Percentiles rank a stretch among this genome's conserved stretches.
Evolutionary conservation across 2,888 invertebrate genomes (phyloP).

Genomic region (Cosmopolites sordidus): DNA sequence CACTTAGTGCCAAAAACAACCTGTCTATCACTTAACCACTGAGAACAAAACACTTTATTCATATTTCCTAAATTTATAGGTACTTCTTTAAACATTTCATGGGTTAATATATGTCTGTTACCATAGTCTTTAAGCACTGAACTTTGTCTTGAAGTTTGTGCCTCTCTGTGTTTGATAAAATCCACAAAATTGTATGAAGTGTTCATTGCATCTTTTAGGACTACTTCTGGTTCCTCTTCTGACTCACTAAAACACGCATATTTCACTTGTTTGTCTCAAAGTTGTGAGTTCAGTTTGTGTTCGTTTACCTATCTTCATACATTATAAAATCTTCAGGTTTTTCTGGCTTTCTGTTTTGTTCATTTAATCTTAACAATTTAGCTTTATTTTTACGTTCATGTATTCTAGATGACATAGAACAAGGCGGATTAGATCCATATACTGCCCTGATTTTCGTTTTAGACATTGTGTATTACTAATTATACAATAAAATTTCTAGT

Average conservation of each 20-base stretch:
- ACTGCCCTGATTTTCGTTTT: conserved; percentile 66
- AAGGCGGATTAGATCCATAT: conserved; percentile 74
- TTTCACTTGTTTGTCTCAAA: neutral
- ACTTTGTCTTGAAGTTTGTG: conserved; percentile 64
- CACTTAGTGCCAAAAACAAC: conserved; percentile 97
- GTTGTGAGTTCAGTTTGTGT: too few relatives aligned
- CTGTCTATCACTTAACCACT: conserved; percentile 93
- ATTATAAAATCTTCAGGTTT: conserved; percentile 88
- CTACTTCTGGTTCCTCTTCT: conserved; percentile 72
- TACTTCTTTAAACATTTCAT: conserved; percentile 84
- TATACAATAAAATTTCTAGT: neutral
- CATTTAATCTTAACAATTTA: conserved; percentile 59
- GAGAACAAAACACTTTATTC: conserved; percentile 92
- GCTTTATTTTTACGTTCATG: conserved; percentile 70
- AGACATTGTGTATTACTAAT: conserved; percentile 54
- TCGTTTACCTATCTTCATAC: conserved; percentile 67
- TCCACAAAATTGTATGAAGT: conserved; percentile 85
- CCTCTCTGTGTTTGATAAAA: conserved; percentile 75
- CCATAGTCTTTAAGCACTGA: conserved; percentile 75
- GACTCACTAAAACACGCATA: conserved; percentile 46
- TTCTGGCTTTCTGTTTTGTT: conserved; percentile 75
- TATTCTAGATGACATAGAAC: conserved; percentile 65
- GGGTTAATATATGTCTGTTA: conserved; percentile 81
- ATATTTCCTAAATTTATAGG: conserved; percentile 78
- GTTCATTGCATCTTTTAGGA: conserved; percentile 67